Evolutionary conservation across 2,888 invertebrate species (phyloP), one percentile per base, ranked within the genome.

Genomic region (Troilus luridus): DNA sequence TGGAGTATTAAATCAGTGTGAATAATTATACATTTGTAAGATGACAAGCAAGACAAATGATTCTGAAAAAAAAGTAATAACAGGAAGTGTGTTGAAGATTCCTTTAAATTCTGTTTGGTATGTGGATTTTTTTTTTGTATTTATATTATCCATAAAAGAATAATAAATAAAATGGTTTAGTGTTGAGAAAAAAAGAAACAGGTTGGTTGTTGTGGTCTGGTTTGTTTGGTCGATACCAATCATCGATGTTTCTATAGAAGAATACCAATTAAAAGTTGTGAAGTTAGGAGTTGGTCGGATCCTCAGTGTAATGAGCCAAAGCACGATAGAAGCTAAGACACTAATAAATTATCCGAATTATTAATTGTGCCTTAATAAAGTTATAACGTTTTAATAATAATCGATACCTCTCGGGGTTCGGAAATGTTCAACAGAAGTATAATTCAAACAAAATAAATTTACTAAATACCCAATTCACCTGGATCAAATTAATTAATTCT

Each of bases 261-360:
- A 85, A 85, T 85, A 85, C 56, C 85, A 85, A 85, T 85, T 85
- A 85, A 85, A 85, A 85, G n/a, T 85, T 85, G 85, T 58, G 56
- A 85, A 56, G 5, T 85, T 85, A n/a, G 21, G 12, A 85, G 85
- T 21, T 54, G 54, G 54, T 10, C 56, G 54, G 81, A 41, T 12
- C 24, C 72, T 3, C 12, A 0, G 17, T 41, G 41, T 77, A 77
- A 77, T 77, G 72, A 77, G 72, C 41, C 17, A 77, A 77, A 77
- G 72, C 72, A 77, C 72, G 72, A 77, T 17, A 41, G 2, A 12
- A 8, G 41, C 41, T 41, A 41, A 72, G 72, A 72, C 27, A 17
- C 27, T 77, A 11, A 77, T 41, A 41, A 77, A 77, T 17, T 77
- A 41, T 7, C 14, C 24, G 6, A 67, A 67, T 72, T 21, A 72